Evolutionary conservation across 2,797 vertebrate genomes (phyloP).

Genomic region (Falco novaeseelandiae): DNA sequence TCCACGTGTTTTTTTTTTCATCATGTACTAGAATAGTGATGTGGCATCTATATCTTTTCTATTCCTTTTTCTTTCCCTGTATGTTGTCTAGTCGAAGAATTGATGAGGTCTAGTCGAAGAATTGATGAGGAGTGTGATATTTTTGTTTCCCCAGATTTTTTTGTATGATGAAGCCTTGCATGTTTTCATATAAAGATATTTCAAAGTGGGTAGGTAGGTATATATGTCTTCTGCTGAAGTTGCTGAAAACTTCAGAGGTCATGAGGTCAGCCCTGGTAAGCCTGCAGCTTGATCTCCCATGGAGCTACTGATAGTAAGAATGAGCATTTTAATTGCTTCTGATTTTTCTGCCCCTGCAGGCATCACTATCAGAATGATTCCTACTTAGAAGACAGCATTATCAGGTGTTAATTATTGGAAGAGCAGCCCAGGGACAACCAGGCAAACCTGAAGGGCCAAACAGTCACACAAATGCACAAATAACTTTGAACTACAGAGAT

Average conservation of each 20-base stretch:
- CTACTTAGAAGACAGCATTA: neutral
- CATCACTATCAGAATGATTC: neutral
- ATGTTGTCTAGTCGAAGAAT: neutral
- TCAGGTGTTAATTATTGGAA: constrained; percentile 16
- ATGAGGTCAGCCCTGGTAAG: neutral
- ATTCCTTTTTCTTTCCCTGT: neutral
- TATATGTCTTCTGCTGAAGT: neutral
- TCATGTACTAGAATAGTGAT: neutral
- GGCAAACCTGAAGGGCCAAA: neutral
- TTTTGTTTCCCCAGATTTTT: neutral
- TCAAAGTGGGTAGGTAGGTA: neutral
- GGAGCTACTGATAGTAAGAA: constrained; percentile 30
- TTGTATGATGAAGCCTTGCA: neutral
- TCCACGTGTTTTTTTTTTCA: neutral
- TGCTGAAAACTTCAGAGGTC: neutral
- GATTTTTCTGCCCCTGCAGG: neutral
- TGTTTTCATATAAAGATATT: neutral
- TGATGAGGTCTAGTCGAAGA: neutral
- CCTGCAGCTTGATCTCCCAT: neutral
- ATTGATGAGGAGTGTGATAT: neutral
- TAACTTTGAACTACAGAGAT: neutral
- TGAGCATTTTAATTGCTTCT: constrained; percentile 40
- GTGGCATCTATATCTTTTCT: neutral
- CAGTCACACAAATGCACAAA: neutral
- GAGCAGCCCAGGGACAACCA: neutral